Conservation (phyloP, 2,888 invertebrate species). For the Aspidiotus rigidus region DNA sequence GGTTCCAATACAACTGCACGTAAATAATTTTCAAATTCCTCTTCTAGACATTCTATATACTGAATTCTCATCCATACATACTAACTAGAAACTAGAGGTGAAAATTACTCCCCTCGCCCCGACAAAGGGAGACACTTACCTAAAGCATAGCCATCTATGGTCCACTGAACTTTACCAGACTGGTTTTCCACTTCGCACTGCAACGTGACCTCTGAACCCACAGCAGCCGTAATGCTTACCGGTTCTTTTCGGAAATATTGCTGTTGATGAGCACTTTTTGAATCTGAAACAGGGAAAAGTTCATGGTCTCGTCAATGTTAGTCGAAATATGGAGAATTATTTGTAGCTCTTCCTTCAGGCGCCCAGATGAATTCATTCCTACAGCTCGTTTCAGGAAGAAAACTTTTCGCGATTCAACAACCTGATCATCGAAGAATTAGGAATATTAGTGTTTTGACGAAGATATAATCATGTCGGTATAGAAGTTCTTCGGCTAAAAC, state of each 20-base stretch:
- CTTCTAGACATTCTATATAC: no score
- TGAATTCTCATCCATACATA: no score
- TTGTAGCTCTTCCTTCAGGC: no score
- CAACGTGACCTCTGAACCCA: constrained; percentile 77
- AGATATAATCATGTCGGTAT: neutral
- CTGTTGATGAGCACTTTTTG: constrained; percentile 41
- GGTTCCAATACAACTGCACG: no score
- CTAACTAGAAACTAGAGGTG: no score
- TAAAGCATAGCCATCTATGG: constrained; percentile 90
- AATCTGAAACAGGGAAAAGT: constrained; percentile 17
- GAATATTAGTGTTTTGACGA: neutral
- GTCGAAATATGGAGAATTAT: no score
- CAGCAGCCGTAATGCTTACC: constrained; percentile 78
- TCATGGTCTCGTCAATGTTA: no score
- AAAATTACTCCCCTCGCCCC: no score
- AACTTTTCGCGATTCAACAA: neutral
- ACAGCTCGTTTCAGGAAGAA: neutral
- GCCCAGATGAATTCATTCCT: neutral
- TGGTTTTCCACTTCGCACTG: constrained; percentile 84
- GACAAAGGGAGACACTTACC: constrained; percentile 49
- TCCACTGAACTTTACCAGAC: constrained; percentile 89
- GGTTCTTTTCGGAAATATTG: constrained; percentile 89
- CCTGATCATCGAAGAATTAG: neutral
- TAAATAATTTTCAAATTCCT: no score
- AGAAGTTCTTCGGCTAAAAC: neutral